Percentiles rank a stretch among this genome's conserved stretches.
Evolutionary conservation across 2,797 vertebrate genomes (phyloP).

Genomic region (Amazona ochrocephala): DNA sequence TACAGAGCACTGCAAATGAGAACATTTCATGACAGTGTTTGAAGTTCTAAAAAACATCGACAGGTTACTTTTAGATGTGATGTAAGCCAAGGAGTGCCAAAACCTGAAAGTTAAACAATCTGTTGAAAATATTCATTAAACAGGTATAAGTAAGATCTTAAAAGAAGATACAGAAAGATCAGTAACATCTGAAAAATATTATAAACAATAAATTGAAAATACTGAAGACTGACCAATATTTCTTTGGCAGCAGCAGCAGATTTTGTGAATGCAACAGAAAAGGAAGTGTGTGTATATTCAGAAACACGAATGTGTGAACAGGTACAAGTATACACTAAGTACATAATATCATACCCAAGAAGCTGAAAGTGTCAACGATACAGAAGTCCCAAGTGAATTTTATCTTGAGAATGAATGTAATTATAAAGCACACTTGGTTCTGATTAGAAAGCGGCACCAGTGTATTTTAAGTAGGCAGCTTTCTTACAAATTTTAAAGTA

Average conservation of each 20-base stretch:
- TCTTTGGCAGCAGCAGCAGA: not conserved
- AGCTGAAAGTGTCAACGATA: not conserved
- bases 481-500: not conserved
- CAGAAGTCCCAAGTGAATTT: not conserved
- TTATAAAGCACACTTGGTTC: not conserved
- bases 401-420: not conserved
- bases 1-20: not conserved
- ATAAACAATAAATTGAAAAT: not conserved
- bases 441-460: not conserved
- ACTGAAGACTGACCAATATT: not conserved
- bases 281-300: not conserved
- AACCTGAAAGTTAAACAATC: not conserved
- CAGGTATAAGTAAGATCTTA: not conserved
- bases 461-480: not conserved
- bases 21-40: not conserved
- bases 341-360: not conserved
- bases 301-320: not conserved
- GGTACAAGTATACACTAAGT: not conserved
- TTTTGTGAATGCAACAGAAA: not conserved
- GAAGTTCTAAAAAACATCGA: not conserved
- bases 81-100: not conserved
- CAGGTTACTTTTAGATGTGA: not conserved
- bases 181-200: not conserved
- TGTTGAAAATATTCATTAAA: not conserved
- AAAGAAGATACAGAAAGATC: not conserved